Conservation (phyloP, 1,140 invertebrate genomes). For the Mesaphorura yosii region DNA sequence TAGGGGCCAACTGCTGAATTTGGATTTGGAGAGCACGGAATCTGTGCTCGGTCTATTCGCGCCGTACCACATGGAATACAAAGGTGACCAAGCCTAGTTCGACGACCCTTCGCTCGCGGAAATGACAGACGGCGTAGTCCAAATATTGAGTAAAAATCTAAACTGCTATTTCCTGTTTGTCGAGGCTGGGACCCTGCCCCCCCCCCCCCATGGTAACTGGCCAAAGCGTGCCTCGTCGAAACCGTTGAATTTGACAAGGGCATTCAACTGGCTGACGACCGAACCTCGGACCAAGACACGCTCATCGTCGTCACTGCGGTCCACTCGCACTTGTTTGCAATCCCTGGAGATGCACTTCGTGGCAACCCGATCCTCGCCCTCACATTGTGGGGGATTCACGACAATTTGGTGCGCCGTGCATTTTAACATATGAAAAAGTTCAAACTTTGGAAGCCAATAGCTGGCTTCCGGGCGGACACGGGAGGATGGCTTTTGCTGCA, state of each 20-base stretch:
- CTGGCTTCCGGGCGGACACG: no score
- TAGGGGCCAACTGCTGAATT: background rate
- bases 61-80: slow-evolving; percentile 24
- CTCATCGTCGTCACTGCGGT: slow-evolving; percentile 67
- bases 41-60: slow-evolving; percentile 28
- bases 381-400: no score
- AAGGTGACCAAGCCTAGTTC: slow-evolving; percentile 32
- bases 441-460: no score
- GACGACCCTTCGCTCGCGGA: slow-evolving; percentile 61
- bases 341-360: no score
- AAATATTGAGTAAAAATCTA: slow-evolving; percentile 58
- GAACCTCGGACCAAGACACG: slow-evolving; percentile 58
- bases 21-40: slow-evolving; percentile 5
- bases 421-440: no score
- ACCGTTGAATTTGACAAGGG: slow-evolving; percentile 63
- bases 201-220: slow-evolving; percentile 65
- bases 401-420: no score
- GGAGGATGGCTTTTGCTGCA: no score
- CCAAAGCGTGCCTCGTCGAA: slow-evolving; percentile 65
- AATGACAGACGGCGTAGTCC: slow-evolving; percentile 67
- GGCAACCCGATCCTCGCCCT: no score
- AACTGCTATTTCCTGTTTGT: slow-evolving; percentile 78
- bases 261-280: slow-evolving; percentile 50
- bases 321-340: no score
- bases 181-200: no score